Percentiles rank a stretch among this genome's conserved stretches.
These are phyloP conservation scores for Mesembrinibis cayennensis DNA, from an alignment of 2,113 vertebrate species.

Conservation along the genomic window DNA sequence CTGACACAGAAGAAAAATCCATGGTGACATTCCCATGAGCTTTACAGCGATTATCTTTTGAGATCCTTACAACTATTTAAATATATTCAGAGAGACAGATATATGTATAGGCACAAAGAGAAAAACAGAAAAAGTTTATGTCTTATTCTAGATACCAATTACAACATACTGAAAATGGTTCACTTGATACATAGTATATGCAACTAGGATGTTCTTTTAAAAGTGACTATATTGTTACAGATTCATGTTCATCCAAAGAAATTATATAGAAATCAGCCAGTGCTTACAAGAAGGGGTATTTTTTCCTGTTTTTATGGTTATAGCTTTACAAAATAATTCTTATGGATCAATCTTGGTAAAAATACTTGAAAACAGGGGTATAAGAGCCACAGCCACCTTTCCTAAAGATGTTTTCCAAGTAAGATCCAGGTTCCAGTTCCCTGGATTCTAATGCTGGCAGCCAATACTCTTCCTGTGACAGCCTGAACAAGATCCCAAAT, in stretches of 20 bases:
- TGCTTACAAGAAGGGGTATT: not conserved
- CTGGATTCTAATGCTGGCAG: not conserved
- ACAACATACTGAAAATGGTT: not conserved
- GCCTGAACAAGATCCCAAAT: constrained; percentile 1
- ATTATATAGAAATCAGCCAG: not conserved
- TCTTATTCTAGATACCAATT: not conserved
- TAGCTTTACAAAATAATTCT: not conserved
- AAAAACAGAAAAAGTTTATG: not conserved
- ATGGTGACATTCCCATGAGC: not conserved
- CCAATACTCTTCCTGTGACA: not conserved
- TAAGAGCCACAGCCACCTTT: not conserved
- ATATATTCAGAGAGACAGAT: not conserved
- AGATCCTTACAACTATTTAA: not conserved
- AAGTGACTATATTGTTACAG: not conserved
- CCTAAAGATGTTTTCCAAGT: not conserved
- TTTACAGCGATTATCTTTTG: not conserved
- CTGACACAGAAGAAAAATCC: not conserved
- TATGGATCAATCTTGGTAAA: not conserved
- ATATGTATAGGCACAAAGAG: not conserved
- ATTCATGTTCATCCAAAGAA: not conserved
- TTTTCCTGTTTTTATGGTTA: not conserved
- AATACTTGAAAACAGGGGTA: not conserved
- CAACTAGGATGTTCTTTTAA: not conserved
- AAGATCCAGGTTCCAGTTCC: not conserved
- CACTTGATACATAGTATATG: not conserved